Conservation (phyloP, 2,888 invertebrate species). For the Pseudanteris insignis region DNA sequence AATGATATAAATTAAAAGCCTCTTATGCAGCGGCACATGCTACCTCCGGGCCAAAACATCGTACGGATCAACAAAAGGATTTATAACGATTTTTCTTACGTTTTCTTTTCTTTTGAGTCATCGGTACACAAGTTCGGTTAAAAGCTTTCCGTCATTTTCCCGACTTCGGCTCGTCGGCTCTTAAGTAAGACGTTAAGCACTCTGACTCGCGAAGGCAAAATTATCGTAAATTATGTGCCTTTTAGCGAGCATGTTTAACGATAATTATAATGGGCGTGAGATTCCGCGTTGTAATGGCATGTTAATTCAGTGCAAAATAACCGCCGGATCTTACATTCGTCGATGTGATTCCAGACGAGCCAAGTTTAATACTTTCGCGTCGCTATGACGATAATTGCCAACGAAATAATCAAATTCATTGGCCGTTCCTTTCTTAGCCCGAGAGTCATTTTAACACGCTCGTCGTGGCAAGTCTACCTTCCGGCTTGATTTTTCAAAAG, state of each 20-base stretch:
- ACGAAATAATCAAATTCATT: too few relatives aligned
- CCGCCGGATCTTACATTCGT: slow-evolving; percentile 11
- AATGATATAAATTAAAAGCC: slow-evolving; percentile 57
- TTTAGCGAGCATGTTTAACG: slow-evolving; percentile 21
- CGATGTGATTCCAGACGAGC: slow-evolving; percentile 18
- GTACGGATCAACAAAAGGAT: slow-evolving; percentile 42
- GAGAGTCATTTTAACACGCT: slow-evolving; percentile 32
- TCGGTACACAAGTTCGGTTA: slow-evolving; percentile 38
- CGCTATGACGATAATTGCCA: slow-evolving; percentile 34
- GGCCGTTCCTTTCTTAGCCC: slow-evolving; percentile 12
- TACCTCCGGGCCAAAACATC: slow-evolving; percentile 31
- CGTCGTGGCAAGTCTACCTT: slow-evolving; percentile 30
- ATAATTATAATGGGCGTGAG: slow-evolving; percentile 26
- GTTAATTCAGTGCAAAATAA: slow-evolving; percentile 20
- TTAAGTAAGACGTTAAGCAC: slow-evolving; percentile 38
- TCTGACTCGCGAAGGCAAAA: slow-evolving; percentile 16
- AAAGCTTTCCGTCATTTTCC: slow-evolving; percentile 45
- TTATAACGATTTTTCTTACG: slow-evolving; percentile 41
- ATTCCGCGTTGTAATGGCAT: slow-evolving; percentile 20
- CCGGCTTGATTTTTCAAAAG: slow-evolving; percentile 11
- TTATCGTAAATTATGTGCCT: slow-evolving; percentile 23
- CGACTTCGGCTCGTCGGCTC: slow-evolving; percentile 19
- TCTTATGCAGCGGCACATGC: slow-evolving; percentile 46
- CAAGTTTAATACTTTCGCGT: slow-evolving; percentile 11
- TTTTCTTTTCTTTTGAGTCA: too few relatives aligned